These are phyloP conservation scores for Drosophila peninsularis DNA, from an alignment of 2,888 invertebrate genomes.

Conservation along the genomic window DNA sequence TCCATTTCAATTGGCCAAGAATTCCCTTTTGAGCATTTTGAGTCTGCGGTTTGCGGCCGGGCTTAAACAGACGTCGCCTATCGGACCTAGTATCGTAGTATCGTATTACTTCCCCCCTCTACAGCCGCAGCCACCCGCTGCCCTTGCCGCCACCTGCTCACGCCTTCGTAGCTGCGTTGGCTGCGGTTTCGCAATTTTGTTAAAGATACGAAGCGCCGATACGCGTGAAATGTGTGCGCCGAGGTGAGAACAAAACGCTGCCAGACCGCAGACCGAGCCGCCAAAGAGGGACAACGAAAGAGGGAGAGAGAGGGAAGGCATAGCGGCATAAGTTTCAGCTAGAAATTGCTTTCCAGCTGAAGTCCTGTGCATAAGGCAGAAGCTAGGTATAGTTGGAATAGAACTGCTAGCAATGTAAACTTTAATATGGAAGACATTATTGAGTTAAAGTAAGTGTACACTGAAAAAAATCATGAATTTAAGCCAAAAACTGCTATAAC, in stretches of 20 bases:
- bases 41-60: slow-evolving; percentile 56
- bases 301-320: slow-evolving; percentile 1
- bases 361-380: not conserved
- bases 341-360: slow-evolving; percentile 10
- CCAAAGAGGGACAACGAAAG: not conserved
- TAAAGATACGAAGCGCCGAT: slow-evolving; percentile 69
- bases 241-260: slow-evolving; percentile 74
- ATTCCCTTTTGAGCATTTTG: slow-evolving; percentile 23
- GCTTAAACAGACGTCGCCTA: slow-evolving; percentile 58
- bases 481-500: too few relatives aligned
- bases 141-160: not conserved
- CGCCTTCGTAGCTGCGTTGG: slow-evolving; percentile 35
- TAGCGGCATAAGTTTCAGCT: slow-evolving; percentile 8
- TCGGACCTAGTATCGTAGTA: slow-evolving; percentile 36
- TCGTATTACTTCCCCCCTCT: slow-evolving; percentile 43
- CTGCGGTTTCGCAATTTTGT: slow-evolving; percentile 79
- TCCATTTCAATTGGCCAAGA: slow-evolving; percentile 29
- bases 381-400: not conserved
- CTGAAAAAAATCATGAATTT: too few relatives aligned
- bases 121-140: slow-evolving; percentile 15
- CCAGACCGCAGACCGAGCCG: slow-evolving; percentile 60
- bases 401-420: not conserved
- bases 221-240: slow-evolving; percentile 49
- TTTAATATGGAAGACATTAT: too few relatives aligned
- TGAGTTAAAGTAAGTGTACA: too few relatives aligned